A percentile compares a stretch with the other conserved stretches of the same genome.
phyloP scores from a whole-genome alignment of 2,888 invertebrate species.

The Ecdyonurus torrentis region DNA sequence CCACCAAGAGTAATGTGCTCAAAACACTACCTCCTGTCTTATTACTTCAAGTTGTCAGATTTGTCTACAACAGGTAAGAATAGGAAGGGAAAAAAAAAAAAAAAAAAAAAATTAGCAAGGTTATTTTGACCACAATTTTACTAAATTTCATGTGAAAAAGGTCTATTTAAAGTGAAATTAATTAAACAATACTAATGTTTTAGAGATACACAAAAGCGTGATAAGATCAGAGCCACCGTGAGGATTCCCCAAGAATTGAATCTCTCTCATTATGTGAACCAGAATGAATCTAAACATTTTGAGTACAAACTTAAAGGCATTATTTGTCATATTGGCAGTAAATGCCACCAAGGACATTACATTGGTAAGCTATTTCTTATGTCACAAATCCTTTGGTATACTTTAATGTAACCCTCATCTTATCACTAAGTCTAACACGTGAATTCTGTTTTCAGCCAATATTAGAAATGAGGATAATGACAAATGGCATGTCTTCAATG shows the following conservation, averaged over 20 bases:
- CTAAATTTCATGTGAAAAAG: too few relatives aligned
- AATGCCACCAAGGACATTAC: neutral
- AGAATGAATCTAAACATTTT: neutral
- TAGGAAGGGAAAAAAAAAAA: too few relatives aligned
- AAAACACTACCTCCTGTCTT: slow-evolving; percentile 37
- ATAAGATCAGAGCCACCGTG: slow-evolving; percentile 98
- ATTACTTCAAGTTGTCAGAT: slow-evolving; percentile 41
- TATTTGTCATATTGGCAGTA: neutral
- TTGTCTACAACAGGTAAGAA: slow-evolving; percentile 42
- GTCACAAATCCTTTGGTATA: too few relatives aligned
- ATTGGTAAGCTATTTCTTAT: too few relatives aligned
- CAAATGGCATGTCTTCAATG: neutral
- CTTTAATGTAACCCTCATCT: neutral
- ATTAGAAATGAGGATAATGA: neutral
- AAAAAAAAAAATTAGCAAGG: too few relatives aligned
- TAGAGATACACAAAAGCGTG: slow-evolving; percentile 62
- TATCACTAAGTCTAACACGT: neutral
- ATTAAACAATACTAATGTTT: neutral
- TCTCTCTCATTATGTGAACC: neutral
- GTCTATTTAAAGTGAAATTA: too few relatives aligned
- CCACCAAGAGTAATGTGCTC: slow-evolving; percentile 34
- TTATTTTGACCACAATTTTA: too few relatives aligned
- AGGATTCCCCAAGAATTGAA: slow-evolving; percentile 55
- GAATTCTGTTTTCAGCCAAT: neutral
- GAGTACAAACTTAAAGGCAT: slow-evolving; percentile 11